Percentiles rank a stretch among this genome's conserved stretches.
Evolutionary conservation across 1,140 invertebrate species (phyloP).

Genomic region (Cherax destructor): DNA sequence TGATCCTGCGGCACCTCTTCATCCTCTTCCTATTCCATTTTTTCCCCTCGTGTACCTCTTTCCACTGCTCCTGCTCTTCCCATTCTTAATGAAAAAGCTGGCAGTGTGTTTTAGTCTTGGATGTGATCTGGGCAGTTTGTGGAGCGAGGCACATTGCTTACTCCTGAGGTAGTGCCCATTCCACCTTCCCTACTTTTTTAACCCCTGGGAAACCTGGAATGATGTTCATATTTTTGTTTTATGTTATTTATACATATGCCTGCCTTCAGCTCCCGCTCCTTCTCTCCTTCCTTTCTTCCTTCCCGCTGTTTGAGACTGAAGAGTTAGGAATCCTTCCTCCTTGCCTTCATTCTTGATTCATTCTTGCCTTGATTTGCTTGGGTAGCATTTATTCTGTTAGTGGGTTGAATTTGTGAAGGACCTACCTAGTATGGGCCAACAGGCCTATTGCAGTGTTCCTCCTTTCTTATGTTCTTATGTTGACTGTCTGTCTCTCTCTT

Average conservation of each 20-base stretch:
- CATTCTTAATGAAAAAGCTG: constrained; percentile 27
- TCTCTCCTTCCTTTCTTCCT: not conserved
- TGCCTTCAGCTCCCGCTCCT: not conserved
- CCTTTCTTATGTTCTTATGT: not conserved
- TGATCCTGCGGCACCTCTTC: no score
- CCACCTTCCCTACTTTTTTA: constrained; percentile 31
- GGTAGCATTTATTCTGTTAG: no score
- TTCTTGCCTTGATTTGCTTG: not conserved
- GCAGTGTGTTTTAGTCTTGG: constrained; percentile 2
- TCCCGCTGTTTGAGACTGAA: not conserved
- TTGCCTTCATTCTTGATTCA: not conserved
- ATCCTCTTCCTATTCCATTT: not conserved
- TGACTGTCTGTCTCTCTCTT: not conserved
- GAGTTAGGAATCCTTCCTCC: not conserved
- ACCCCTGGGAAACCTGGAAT: constrained; percentile 39
- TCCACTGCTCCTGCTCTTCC: not conserved
- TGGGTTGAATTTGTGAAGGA: no score
- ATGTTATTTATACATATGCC: constrained; percentile 29
- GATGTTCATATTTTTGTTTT: constrained; percentile 50
- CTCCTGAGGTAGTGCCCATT: constrained; percentile 34
- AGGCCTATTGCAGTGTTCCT: no score
- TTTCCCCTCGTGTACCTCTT: not conserved
- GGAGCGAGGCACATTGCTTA: constrained; percentile 18
- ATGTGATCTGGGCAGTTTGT: constrained; percentile 33
- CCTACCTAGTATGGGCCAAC: no score